Conservation (phyloP, 2,797 vertebrate genomes). For the Anisognathus igniventris region DNA sequence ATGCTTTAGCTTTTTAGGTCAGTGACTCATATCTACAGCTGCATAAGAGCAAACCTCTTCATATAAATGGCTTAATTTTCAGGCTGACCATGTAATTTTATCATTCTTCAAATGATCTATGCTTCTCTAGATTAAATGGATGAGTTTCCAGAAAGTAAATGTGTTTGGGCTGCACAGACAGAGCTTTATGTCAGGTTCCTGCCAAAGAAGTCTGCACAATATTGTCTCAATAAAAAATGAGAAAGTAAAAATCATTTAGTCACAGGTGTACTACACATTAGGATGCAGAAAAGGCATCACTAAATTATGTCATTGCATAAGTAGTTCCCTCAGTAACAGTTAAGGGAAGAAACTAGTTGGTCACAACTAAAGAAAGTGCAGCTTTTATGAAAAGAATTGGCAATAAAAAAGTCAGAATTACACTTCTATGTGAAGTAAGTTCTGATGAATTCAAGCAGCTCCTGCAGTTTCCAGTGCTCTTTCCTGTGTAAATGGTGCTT, state of each 20-base stretch:
- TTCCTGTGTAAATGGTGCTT: background rate
- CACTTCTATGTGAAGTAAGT: background rate
- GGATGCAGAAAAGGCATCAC: background rate
- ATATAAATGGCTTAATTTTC: slow-evolving; percentile 30
- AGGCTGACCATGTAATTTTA: slow-evolving; percentile 20
- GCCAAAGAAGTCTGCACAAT: background rate
- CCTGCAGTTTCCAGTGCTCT: background rate
- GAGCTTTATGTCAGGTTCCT: background rate
- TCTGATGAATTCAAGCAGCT: background rate
- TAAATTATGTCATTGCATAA: background rate
- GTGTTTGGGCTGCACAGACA: background rate
- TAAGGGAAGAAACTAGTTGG: background rate
- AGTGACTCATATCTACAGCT: slow-evolving; percentile 24
- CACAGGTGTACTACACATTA: background rate
- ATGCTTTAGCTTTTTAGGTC: background rate
- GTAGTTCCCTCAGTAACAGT: background rate
- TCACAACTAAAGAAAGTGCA: background rate
- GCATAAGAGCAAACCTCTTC: background rate
- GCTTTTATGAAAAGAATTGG: background rate
- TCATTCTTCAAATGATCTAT: slow-evolving; percentile 12
- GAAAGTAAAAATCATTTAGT: background rate
- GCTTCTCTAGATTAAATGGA: background rate
- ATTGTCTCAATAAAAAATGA: slow-evolving; percentile 4
- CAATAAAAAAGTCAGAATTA: background rate
- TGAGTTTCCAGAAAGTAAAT: background rate